Base-by-base conservation (phyloP, 2,113 vertebrate genomes). In the Lota lota region DNA sequence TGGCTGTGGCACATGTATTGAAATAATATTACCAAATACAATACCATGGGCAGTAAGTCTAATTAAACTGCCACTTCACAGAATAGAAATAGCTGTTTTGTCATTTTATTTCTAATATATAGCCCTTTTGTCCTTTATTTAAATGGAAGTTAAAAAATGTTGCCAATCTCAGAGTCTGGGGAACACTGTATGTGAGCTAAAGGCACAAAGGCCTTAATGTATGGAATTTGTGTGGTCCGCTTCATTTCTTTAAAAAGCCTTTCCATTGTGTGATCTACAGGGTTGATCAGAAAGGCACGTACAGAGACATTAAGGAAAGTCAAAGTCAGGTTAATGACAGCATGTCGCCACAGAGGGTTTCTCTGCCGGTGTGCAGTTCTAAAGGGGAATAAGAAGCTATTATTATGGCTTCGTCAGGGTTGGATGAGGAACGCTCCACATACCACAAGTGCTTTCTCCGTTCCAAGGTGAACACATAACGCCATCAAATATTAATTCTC, bases 401-500 rank as follows among this genome's bases (percentile, higher is more conserved):
- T 56, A 56, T 56, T 56, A 56, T 7, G 53, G 5, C 53, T 56
- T 2, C 16, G 16, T n/a, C 16, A 56, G n/a, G n/a, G 53, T 18
- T 56, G 16, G 53, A 56, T 18, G 53, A 56, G 16, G 53, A 4
- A 0, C 63, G 57, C 33, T 1, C 50, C 15, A 47, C 40, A 47
- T 47, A 10, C 57, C 21, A 64, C 68, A 68, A 77, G 69, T 15
- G 72, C 62, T 63, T 33, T 61, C 64, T 69, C 61, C 57, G 36
- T 64, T 70, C 72, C 54, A 53, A 66, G 72, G 75, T 74, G 75
- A 80, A 67, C 50, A 73, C 69, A 58, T 33, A 22, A 64, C 19
- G 24, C 33, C 73, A 77, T 87, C 73, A 87, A 83, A 82, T 82
- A 85, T 87, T 82, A 64, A 88, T 80, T 8, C 40, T 56, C 51